Base-by-base conservation (phyloP, 2,797 vertebrate species). In the Brachymystax lenok region DNA sequence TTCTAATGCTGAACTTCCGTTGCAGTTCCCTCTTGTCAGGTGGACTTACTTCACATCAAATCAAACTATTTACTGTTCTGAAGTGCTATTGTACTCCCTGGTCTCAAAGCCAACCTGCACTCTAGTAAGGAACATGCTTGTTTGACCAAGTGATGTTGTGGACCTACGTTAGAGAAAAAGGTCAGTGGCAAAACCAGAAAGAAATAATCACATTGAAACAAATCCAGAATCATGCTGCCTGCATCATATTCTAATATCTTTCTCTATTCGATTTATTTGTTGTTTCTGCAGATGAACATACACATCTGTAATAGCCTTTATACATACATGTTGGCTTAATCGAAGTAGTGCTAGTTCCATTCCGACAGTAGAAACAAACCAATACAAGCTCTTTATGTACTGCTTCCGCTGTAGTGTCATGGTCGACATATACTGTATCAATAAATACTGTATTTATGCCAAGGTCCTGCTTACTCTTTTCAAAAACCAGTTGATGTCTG, bases 401-500 rank as follows among this genome's bases (percentile, higher is more conserved):
- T 79, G 91, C 90, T 94, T 92, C 90, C 88, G 89, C 91, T 85
- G 87, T 92, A 86, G 87, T 93, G 91, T 92, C 86, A 91, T 89
- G 86, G 84, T 91, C 85, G 88, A 89, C 91, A 88, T 92, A 90
- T 92, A 93, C 40, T 46, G 40, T 40, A 40, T 40, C 40, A 40
- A 40, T 8, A 89, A 93, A 92, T 87, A 90, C 91, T 92, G 89
- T 93, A 90, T 89, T 88, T 90, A 89, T 46, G 10, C 10, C 80
- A 87, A 84, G 91, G 79, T 87, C 79, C 81, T 84, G 91, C 84
- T 83, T 82, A 77, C 75, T 83, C 72, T 88, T 96, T 95, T 88
- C 80, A 96, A 95, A 95, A 96, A 95, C 94, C 93, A 94, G 94
- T 96, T 95, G 94, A 93, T 94, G 94, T 96, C 96, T 96, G 92